Conservation (phyloP, 1,140 invertebrate species). For the Achatina immaculata region DNA sequence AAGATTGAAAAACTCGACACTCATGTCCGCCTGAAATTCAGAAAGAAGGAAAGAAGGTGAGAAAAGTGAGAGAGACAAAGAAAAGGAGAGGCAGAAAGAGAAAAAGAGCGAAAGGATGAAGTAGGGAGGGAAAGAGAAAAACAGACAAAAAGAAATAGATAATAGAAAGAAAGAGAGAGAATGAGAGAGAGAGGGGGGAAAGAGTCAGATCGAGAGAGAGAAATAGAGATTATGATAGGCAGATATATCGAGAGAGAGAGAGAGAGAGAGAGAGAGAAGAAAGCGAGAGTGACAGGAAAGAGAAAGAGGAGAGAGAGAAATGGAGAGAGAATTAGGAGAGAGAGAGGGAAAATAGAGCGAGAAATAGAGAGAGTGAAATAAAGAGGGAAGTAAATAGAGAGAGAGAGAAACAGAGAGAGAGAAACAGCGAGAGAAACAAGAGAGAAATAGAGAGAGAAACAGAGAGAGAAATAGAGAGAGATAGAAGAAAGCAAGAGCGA, state of each 20-base stretch:
- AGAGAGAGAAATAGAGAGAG: neutral
- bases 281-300: too few relatives aligned
- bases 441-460: neutral
- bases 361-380: neutral
- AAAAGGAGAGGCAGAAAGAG: neutral
- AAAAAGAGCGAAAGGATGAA: too few relatives aligned
- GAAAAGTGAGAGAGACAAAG: neutral
- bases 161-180: too few relatives aligned
- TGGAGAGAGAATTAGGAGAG: neutral
- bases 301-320: neutral
- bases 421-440: neutral
- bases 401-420: neutral
- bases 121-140: conserved; percentile 20
- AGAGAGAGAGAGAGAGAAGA: conserved; percentile 3
- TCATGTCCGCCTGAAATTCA: too few relatives aligned
- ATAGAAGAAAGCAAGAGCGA: neutral
- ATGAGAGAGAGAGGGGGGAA: neutral
- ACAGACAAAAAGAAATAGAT: neutral
- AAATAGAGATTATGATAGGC: too few relatives aligned
- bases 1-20: too few relatives aligned
- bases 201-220: neutral
- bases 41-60: neutral
- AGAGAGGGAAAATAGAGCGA: neutral
- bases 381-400: neutral
- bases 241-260: too few relatives aligned